Evolutionary conservation across 37 sponge, comb jelly and placozoan genomes (phyloP).

Genomic region (Haliclona indistincta): DNA sequence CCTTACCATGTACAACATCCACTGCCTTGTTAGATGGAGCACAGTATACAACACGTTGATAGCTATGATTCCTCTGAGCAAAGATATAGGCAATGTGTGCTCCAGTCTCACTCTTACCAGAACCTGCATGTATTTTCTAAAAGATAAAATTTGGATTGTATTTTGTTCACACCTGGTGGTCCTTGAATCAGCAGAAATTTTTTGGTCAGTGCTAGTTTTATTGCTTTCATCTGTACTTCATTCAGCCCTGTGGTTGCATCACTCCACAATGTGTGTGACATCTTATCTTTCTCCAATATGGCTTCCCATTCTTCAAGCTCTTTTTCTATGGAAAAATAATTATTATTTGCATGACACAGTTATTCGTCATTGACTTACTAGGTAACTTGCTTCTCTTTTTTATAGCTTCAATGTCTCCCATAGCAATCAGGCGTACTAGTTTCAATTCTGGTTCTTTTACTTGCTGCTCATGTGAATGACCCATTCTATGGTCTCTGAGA

Average conservation of each 20-base stretch:
- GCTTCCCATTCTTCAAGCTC: not conserved
- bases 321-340: no score
- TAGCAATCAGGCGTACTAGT: no score
- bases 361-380: no score
- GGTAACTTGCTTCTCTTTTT: no score
- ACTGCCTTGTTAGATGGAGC: no score
- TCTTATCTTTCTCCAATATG: not conserved
- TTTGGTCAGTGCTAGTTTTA: constrained; percentile 12
- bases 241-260: constrained; percentile 21
- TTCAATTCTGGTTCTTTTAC: no score
- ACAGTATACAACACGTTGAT: constrained; percentile 70
- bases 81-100: no score
- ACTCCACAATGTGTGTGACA: constrained; percentile 23
- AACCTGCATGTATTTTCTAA: constrained; percentile 36
- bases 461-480: no score
- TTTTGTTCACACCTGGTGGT: constrained; percentile 65
- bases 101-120: constrained; percentile 79
- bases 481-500: no score
- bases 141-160: not conserved
- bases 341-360: no score
- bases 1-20: no score
- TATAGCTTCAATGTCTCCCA: no score
- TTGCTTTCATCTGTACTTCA: constrained; percentile 30
- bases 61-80: constrained; percentile 30
- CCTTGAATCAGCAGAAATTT: constrained; percentile 71